phyloP scores from a whole-genome alignment of 2,113 vertebrate genomes.

The Lophura nycthemera region DNA sequence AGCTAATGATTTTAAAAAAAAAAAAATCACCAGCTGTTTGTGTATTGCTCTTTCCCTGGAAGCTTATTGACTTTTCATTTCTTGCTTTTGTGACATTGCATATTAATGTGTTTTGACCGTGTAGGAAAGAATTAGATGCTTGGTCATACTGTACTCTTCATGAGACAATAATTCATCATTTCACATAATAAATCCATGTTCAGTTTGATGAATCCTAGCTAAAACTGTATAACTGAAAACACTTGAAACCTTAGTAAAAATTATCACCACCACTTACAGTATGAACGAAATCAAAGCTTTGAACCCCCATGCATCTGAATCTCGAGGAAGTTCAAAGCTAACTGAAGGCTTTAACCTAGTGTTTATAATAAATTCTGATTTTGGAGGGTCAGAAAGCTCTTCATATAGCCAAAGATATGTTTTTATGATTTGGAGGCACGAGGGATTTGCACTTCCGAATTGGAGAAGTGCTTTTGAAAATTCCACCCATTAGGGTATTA shows the following conservation, averaged over 20 bases:
- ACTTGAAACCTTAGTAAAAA: not conserved
- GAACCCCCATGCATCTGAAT: not conserved
- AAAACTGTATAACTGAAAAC: constrained; percentile 1
- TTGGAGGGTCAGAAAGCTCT: not conserved
- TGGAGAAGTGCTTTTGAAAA: constrained; percentile 5
- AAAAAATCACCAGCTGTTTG: not conserved
- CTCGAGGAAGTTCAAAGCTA: not conserved
- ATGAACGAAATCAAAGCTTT: not conserved
- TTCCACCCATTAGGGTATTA: not conserved
- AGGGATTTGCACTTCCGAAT: not conserved
- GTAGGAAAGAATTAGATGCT: constrained; percentile 7
- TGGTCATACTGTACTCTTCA: not conserved
- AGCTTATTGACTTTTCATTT: constrained; percentile 5
- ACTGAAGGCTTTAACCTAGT: not conserved
- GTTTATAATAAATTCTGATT: not conserved
- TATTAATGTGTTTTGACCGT: not conserved
- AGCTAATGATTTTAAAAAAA: not conserved
- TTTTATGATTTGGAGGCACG: not conserved
- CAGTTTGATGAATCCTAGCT: constrained; percentile 20
- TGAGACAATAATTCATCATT: constrained; percentile 28
- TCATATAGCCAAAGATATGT: not conserved
- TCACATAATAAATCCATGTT: constrained; percentile 27
- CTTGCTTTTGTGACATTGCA: not conserved
- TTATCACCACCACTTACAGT: not conserved
- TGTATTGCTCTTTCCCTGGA: not conserved